Evolutionary conservation across 2,113 vertebrate species (phyloP), one percentile per base, ranked within the genome.

Genomic region (Uria lomvia): DNA sequence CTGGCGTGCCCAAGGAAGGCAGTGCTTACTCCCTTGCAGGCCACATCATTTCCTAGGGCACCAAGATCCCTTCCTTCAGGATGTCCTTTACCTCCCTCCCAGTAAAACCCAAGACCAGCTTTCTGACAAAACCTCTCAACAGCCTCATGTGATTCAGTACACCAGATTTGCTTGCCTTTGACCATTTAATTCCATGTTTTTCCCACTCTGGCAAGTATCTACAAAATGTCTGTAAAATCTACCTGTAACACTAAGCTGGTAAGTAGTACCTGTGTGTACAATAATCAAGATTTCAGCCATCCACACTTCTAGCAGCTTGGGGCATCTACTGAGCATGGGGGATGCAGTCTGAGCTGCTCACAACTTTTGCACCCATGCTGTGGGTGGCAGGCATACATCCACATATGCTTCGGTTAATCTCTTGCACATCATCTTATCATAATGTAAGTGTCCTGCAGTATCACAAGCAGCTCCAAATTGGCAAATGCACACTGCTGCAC

Each of bases 321-420:
- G 55, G 11, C 3, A 6, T 42, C 38, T 82, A 52, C 60, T 82
- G 47, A 40, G 42, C 16, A 3, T 5, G 24, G 24, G 21, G 15
- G 29, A 36, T 59, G 63, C 38, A 40, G 24, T 10, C 66, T 63
- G 56, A 63, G 76, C 50, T 58, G 60, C 65, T 88, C 2, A 1
- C 29, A 85, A 32, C 67, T 27, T 58, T 58, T 3, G 0, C 21
- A 75, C 12, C 43, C 0, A 0, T 38, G 36, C 52, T 58, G 11
- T 27, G 38, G 10, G 20, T 71, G 55, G 58, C 49, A 84, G 59
- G 8, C 12, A 18, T 34, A 14, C 23, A 11, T 63, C 53, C 32
- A 21, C 29, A 12, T 20, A 29, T 3, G 6, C 56, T 62, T 78
- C 50, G 53, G 34, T 66, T 53, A 30, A 42, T 32, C 55, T 66